Evolutionary conservation across 2,888 invertebrate species (phyloP), one percentile per base, ranked within the genome.

Genomic region (Panopea generosa): DNA sequence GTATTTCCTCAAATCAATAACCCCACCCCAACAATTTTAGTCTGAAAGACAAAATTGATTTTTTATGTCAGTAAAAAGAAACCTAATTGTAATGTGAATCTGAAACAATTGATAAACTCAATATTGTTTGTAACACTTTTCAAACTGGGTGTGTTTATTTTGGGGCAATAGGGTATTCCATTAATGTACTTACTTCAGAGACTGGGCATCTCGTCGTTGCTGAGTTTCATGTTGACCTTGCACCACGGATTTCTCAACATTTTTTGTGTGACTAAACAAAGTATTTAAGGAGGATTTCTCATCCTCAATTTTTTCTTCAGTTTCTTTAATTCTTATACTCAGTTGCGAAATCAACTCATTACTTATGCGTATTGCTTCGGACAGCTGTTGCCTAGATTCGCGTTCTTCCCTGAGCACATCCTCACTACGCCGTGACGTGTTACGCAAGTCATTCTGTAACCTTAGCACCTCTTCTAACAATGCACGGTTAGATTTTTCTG

Each of bases 401-500:
- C 86, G 82, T 77, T 92, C 92, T 40, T 91, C 91, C 6, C 89
- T 83, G 7, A 91, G 29, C 6, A 86, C 67, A 20, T 91, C 90
- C 59, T 92, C 92, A 80, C 88, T 91, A 27, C 86, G 82, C 14
- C 88, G 86, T 6, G 88, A 77, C 6, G 86, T 84, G 14, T 77
- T 73, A 65, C 90, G 84, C 27, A 91, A 80, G 55, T 92, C 92
- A 71, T 84, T 87, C 73, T 92, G 92, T 38, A 92, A 82, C 18
- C 92, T 84, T 16, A 92, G 85, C 33, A 92, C 91, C 77, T 92
- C 92, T 71, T 92, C 92, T 26, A 92, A 81, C 2, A 92, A 83
- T 16, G 92, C 90, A n/a, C 92, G 79, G 82, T 92, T 92, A 6
- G 92, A 92, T 77, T 91, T 91, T 76, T 92, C 92, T 0, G 92